A percentile compares a stretch with the other conserved stretches of the same genome.
Evolutionary conservation across 2,113 vertebrate species (phyloP).

Genomic region (Tragelaphus buxtoni): DNA sequence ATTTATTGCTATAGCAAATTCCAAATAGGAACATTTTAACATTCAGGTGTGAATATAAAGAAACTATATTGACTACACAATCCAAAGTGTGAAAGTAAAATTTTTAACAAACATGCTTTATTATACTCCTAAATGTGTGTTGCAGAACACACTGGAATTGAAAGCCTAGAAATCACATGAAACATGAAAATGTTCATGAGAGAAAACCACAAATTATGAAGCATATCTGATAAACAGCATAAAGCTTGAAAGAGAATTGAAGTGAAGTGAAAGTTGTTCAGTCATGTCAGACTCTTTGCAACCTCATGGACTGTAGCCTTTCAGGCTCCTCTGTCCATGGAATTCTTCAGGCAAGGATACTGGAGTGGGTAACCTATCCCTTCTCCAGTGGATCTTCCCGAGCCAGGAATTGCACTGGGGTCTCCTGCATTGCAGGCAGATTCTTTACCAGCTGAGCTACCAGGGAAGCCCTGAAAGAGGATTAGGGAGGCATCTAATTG

Average conservation of each 20-base stretch:
- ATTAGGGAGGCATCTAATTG: not conserved
- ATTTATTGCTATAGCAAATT: not conserved
- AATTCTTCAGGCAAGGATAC: not conserved
- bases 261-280: not conserved
- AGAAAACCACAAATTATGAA: not conserved
- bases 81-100: not conserved
- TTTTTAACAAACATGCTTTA: not conserved
- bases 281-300: not conserved
- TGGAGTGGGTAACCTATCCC: not conserved
- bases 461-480: not conserved
- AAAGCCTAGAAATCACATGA: not conserved
- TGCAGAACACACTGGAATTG: not conserved
- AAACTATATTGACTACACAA: not conserved
- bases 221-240: not conserved
- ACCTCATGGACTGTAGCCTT: not conserved
- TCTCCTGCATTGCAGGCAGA: not conserved
- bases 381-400: not conserved
- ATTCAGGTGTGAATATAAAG: not conserved
- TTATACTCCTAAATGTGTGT: not conserved
- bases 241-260: not conserved
- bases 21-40: conserved; percentile 2
- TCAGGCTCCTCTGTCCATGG: not conserved
- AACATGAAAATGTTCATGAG: not conserved
- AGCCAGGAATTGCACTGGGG: not conserved
- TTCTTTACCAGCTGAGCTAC: not conserved